Evolutionary conservation across 2,888 invertebrate species (phyloP).

Genomic region (Troilus luridus): DNA sequence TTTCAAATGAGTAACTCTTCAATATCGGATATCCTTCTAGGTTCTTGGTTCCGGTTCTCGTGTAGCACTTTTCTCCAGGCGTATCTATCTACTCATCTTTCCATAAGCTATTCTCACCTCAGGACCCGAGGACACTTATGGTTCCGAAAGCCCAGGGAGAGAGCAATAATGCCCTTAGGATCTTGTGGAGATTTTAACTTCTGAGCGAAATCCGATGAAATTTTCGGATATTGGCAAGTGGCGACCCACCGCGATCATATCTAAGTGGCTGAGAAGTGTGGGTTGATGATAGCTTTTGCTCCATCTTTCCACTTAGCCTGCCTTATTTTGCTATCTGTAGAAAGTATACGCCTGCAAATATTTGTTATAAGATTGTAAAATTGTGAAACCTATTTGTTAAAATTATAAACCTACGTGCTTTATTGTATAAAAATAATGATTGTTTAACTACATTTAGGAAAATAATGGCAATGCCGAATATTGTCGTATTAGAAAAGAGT

Average conservation of each 20-base stretch:
- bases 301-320: neutral
- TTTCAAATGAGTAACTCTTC: neutral
- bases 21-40: neutral
- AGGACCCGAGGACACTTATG: neutral
- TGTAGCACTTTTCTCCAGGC: slow-evolving; percentile 6
- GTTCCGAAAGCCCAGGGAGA: neutral
- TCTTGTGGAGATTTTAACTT: neutral
- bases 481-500: too few species aligned
- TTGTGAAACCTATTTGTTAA: neutral
- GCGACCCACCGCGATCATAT: neutral
- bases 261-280: neutral
- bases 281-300: neutral
- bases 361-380: neutral
- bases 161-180: neutral
- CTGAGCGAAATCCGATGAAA: neutral
- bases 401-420: neutral
- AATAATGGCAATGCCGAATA: too few species aligned
- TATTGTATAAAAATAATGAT: too few species aligned
- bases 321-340: neutral
- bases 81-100: neutral
- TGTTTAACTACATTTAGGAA: too few species aligned
- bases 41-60: neutral
- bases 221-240: neutral
- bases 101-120: neutral
- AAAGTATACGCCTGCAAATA: neutral